These are phyloP conservation scores for Orchesellides sinensis DNA, from an alignment of 2,888 invertebrate genomes.

Conservation along the genomic window DNA sequence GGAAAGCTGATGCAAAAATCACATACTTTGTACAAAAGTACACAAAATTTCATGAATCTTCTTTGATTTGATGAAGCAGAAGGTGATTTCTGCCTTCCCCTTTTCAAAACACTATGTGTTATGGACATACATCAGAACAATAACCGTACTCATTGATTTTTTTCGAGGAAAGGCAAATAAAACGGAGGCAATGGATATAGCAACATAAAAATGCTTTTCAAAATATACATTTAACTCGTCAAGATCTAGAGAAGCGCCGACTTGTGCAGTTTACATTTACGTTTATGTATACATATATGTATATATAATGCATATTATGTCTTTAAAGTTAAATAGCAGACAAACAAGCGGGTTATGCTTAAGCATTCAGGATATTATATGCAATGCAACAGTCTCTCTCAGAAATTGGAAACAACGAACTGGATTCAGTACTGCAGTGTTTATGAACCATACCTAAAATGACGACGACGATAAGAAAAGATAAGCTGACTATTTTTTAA, in stretches of 20 bases:
- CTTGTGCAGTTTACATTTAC: neutral
- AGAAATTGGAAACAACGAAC: constrained; percentile 11
- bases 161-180: constrained; percentile 11
- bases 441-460: neutral
- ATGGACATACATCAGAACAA: constrained; percentile 35
- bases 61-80: neutral
- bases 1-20: too few relatives aligned
- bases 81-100: neutral
- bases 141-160: constrained; percentile 19
- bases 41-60: too few relatives aligned
- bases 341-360: neutral
- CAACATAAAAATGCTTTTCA: constrained; percentile 39
- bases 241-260: neutral
- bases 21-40: too few relatives aligned
- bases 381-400: neutral
- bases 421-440: constrained; percentile 8
- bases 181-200: too few relatives aligned
- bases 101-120: neutral
- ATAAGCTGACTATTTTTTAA: constrained; percentile 24
- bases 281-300: neutral
- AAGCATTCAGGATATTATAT: neutral
- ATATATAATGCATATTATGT: neutral
- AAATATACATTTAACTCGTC: constrained; percentile 22
- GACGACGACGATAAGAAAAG: constrained; percentile 13
- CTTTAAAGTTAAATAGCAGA: neutral